Conservation (phyloP, 2,797 vertebrate genomes). For the Vipera latastei region DNA sequence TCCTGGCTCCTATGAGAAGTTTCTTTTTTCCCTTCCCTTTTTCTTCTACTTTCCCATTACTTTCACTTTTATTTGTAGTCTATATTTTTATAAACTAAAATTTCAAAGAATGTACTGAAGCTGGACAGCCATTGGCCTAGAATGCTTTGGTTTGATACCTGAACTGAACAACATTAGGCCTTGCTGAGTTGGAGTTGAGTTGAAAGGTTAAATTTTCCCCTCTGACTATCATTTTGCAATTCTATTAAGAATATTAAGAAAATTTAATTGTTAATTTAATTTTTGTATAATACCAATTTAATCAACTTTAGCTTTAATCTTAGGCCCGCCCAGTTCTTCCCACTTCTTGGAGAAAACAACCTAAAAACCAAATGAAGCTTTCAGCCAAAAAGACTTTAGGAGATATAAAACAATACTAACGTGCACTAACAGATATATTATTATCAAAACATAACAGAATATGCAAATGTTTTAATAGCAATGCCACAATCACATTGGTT, state of each 20-base stretch:
- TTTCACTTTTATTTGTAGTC: not conserved
- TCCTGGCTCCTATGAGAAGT: not conserved
- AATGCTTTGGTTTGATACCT: not conserved
- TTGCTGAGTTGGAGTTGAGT: not conserved
- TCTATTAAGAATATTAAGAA: not conserved
- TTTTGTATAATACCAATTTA: not conserved
- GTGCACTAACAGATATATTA: not conserved
- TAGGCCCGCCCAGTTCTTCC: not conserved
- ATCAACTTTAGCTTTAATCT: not conserved
- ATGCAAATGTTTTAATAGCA: not conserved
- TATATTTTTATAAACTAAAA: not conserved
- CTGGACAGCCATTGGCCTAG: not conserved
- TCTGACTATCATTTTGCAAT: not conserved
- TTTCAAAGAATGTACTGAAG: not conserved
- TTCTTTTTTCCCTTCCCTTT: not conserved
- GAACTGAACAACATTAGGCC: not conserved
- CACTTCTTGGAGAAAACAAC: not conserved
- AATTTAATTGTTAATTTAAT: not conserved
- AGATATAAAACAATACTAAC: not conserved
- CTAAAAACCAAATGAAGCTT: not conserved
- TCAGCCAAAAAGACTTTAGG: not conserved
- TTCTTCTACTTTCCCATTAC: not conserved
- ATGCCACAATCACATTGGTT: slow-evolving; percentile 1
- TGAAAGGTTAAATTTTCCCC: not conserved
- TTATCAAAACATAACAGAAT: not conserved